A percentile compares a stretch with the other conserved stretches of the same genome.
Conservation (phyloP, 2,888 invertebrate species). For the Noctua janthe region DNA sequence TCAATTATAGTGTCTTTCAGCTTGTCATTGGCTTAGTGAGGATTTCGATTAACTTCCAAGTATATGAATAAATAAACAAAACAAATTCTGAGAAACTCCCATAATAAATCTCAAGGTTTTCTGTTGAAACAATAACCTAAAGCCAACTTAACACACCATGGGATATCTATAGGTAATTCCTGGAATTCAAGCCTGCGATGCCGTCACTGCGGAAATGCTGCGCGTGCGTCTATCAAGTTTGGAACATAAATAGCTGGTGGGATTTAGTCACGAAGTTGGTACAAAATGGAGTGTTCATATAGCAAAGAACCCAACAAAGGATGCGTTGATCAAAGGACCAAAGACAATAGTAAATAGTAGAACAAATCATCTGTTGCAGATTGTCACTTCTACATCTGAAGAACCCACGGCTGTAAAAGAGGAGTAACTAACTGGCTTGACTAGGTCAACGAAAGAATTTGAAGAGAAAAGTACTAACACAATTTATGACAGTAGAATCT, state of each 20-base stretch:
- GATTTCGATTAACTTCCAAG: slow-evolving; percentile 31
- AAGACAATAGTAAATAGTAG: background rate
- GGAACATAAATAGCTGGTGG: slow-evolving; percentile 74
- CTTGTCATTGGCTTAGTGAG: slow-evolving; percentile 28
- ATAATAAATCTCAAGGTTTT: slow-evolving; percentile 21
- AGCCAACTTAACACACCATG: slow-evolving; percentile 43
- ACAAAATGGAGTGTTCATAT: slow-evolving; percentile 12
- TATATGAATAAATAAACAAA: slow-evolving; percentile 20
- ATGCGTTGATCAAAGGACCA: background rate
- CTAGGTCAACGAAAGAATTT: background rate
- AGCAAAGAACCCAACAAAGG: background rate
- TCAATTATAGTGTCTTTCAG: background rate
- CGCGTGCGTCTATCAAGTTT: slow-evolving; percentile 76
- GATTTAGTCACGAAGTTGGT: slow-evolving; percentile 28
- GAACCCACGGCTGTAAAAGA: background rate
- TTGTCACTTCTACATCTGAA: background rate
- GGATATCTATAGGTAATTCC: slow-evolving; percentile 58
- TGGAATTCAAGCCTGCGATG: slow-evolving; percentile 67
- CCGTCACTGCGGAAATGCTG: slow-evolving; percentile 75
- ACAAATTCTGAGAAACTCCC: slow-evolving; percentile 31
- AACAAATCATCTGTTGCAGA: background rate
- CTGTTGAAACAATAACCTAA: slow-evolving; percentile 44
- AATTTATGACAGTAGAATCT: background rate
- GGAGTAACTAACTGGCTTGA: background rate
- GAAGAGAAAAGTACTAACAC: background rate